These are phyloP conservation scores for Agrotis puta DNA, from an alignment of 2,888 invertebrate species.

Conservation along the genomic window DNA sequence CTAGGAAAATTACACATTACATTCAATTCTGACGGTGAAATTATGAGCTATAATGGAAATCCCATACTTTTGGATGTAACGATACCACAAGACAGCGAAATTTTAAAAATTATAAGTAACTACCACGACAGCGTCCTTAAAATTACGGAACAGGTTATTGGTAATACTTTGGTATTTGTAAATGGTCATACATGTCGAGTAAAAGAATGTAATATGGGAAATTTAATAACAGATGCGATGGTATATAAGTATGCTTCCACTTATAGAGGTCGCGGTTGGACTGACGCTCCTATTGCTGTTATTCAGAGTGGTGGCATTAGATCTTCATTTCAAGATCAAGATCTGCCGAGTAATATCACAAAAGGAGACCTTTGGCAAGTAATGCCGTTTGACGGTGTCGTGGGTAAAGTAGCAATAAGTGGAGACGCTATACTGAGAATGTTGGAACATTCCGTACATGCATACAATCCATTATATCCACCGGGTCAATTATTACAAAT, in stretches of 20 bases:
- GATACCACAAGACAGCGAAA: conserved; percentile 92
- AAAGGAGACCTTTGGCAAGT: conserved; percentile 93
- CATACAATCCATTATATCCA: conserved; percentile 82
- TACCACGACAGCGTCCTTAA: conserved; percentile 91
- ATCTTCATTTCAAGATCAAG: conserved; percentile 89
- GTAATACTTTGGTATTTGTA: conserved; percentile 93
- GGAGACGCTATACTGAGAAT: conserved; percentile 92
- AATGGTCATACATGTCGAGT: conserved; percentile 93
- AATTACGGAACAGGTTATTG: conserved; percentile 91
- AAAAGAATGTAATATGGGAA: conserved; percentile 96
- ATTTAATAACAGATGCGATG: conserved; percentile 94
- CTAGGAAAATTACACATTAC: conserved; percentile 94
- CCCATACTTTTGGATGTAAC: conserved; percentile 94
- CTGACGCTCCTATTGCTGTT: conserved; percentile 94
- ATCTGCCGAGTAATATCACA: conserved; percentile 90
- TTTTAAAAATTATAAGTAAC: conserved; percentile 91
- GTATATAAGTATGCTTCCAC: conserved; percentile 90
- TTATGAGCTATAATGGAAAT: conserved; percentile 92
- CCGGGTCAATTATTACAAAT: conserved; percentile 95
- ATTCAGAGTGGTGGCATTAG: conserved; percentile 95
- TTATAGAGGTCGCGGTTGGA: conserved; percentile 92
- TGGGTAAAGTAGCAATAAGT: conserved; percentile 92
- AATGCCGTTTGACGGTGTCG: conserved; percentile 94
- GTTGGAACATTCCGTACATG: conserved; percentile 93
- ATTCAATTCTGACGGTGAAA: conserved; percentile 94